These are phyloP conservation scores for Stenoptilia bipunctidactyla DNA, from an alignment of 2,888 invertebrate genomes.

Conservation along the genomic window DNA sequence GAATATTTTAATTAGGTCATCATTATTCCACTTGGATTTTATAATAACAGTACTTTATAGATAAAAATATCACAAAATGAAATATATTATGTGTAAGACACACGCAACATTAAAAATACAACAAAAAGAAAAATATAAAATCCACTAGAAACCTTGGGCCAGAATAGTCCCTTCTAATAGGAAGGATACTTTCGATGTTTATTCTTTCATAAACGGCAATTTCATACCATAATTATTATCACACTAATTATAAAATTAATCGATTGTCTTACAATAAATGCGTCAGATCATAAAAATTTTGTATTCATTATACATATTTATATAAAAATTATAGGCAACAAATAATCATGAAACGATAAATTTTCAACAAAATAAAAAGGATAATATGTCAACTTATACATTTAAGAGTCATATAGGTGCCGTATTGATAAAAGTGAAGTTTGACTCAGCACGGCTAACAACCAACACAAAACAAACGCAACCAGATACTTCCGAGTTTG, in stretches of 20 bases:
- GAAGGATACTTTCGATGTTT: slow-evolving; percentile 74
- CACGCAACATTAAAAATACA: slow-evolving; percentile 72
- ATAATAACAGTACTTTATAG: slow-evolving; percentile 72
- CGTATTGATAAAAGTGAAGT: slow-evolving; percentile 69
- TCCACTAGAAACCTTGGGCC: slow-evolving; percentile 71
- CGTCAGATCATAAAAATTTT: slow-evolving; percentile 71
- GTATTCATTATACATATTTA: slow-evolving; percentile 25
- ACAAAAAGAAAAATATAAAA: slow-evolving; percentile 70
- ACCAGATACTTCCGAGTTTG: slow-evolving; percentile 64
- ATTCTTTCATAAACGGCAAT: slow-evolving; percentile 67
- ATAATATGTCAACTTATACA: slow-evolving; percentile 62
- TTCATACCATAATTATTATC: slow-evolving; percentile 68
- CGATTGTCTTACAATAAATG: slow-evolving; percentile 72
- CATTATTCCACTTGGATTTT: slow-evolving; percentile 68
- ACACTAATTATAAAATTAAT: slow-evolving; percentile 71
- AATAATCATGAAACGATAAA: slow-evolving; percentile 67
- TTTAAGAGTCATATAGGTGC: slow-evolving; percentile 56
- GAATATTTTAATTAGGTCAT: slow-evolving; percentile 71
- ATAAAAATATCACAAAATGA: slow-evolving; percentile 73
- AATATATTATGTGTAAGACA: slow-evolving; percentile 73
- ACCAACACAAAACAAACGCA: slow-evolving; percentile 54
- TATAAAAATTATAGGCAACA: slow-evolving; percentile 65
- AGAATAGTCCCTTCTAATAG: slow-evolving; percentile 69
- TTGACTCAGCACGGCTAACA: slow-evolving; percentile 26
- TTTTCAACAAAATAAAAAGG: slow-evolving; percentile 63